These are phyloP conservation scores for Poeciliopsis occidentalis DNA, from an alignment of 2,113 vertebrate genomes.

Conservation along the genomic window DNA sequence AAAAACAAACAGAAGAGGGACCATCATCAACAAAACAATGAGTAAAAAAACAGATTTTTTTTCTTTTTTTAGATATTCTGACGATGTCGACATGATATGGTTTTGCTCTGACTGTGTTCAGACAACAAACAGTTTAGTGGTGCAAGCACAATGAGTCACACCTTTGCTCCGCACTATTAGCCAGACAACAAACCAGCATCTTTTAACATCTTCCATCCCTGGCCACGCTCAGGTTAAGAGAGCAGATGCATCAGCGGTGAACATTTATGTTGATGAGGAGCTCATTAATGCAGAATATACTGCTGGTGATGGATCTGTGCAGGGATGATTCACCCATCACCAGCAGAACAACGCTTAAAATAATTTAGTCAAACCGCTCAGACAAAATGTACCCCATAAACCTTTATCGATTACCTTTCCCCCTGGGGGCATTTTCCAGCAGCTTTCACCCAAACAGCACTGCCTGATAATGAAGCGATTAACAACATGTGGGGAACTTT, in stretches of 20 bases:
- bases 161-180: conserved; percentile 46
- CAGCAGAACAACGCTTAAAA: conserved; percentile 64
- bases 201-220: conserved; percentile 36
- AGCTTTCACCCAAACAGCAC: conserved; percentile 7
- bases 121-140: conserved; percentile 29
- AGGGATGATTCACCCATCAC: conserved; percentile 75
- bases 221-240: conserved; percentile 48
- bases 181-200: conserved; percentile 32
- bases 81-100: conserved; percentile 13
- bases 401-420: conserved; percentile 17
- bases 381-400: conserved; percentile 46
- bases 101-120: conserved; percentile 30
- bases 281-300: conserved; percentile 70
- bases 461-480: conserved; percentile 31
- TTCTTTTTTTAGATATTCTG: background rate
- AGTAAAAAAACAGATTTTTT: background rate
- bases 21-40: conserved; percentile 1
- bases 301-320: conserved; percentile 51
- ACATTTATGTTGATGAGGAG: conserved; percentile 62
- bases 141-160: conserved; percentile 49
- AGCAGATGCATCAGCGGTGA: conserved; percentile 64
- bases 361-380: conserved; percentile 51
- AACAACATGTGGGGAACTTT: conserved; percentile 5
- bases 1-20: background rate
- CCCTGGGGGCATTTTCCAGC: conserved; percentile 10